Conservation (phyloP, 2,888 invertebrate species). For the Adineta ricciae region DNA sequence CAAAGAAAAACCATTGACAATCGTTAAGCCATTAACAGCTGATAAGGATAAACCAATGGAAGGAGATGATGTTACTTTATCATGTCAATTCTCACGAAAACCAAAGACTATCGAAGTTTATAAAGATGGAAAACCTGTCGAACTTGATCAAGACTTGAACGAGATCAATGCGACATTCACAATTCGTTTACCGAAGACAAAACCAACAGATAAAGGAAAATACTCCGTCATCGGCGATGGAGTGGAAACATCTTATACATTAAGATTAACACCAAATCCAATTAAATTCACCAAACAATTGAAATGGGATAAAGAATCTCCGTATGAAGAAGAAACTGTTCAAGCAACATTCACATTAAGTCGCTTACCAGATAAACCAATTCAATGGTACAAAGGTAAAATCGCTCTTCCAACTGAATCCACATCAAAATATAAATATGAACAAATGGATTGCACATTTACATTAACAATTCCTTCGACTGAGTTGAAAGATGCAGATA, state of each 20-base stretch:
- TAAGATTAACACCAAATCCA: slow-evolving; percentile 16
- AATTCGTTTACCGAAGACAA: slow-evolving; percentile 7
- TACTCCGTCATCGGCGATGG: background rate
- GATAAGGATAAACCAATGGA: slow-evolving; percentile 6
- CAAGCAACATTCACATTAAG: slow-evolving; percentile 9
- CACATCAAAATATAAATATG: background rate
- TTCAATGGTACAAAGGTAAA: slow-evolving; percentile 15
- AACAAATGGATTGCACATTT: slow-evolving; percentile 10
- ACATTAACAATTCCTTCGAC: background rate
- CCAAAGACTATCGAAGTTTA: background rate
- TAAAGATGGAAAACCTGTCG: background rate
- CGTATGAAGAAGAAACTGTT: background rate
- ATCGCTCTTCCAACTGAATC: background rate
- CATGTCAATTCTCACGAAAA: slow-evolving; percentile 14
- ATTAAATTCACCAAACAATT: background rate
- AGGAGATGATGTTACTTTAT: background rate
- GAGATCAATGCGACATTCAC: background rate
- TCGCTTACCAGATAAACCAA: background rate
- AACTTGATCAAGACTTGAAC: background rate
- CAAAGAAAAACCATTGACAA: background rate
- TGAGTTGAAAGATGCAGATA: slow-evolving; percentile 1
- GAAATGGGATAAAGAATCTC: slow-evolving; percentile 11
- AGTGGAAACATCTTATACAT: slow-evolving; percentile 16
- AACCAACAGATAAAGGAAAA: slow-evolving; percentile 18
- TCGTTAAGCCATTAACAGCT: background rate